These are phyloP conservation scores for Lycaena phlaeas DNA, from an alignment of 2,888 invertebrate species.

Conservation along the genomic window DNA sequence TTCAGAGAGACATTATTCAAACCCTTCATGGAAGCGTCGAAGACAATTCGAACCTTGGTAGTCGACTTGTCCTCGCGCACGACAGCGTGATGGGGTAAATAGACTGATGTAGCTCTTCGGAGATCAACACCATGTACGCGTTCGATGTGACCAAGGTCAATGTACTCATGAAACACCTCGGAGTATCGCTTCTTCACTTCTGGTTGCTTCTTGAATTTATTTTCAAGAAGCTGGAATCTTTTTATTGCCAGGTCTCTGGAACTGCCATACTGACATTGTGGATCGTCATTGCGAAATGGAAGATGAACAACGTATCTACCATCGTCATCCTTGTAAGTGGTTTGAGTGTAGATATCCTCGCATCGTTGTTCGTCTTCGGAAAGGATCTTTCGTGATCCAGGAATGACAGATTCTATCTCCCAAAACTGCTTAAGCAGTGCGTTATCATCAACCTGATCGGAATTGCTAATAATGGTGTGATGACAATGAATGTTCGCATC, in stretches of 20 bases:
- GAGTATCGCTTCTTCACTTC: background rate
- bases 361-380: constrained; percentile 13
- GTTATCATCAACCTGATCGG: background rate
- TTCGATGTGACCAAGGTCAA: constrained; percentile 8
- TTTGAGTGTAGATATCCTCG: constrained; percentile 10
- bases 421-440: constrained; percentile 2
- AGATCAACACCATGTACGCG: background rate
- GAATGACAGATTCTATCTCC: background rate
- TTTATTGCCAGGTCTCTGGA: constrained; percentile 2
- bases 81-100: constrained; percentile 27
- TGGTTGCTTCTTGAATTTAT: background rate
- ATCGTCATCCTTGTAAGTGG: constrained; percentile 11
- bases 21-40: constrained; percentile 16
- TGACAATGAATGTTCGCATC: background rate
- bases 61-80: constrained; percentile 21
- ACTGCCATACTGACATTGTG: constrained; percentile 5
- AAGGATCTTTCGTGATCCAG: background rate
- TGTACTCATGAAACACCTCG: constrained; percentile 6
- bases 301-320: constrained; percentile 17
- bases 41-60: constrained; percentile 24
- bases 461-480: background rate
- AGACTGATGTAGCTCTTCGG: constrained; percentile 11
- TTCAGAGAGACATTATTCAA: constrained; percentile 15
- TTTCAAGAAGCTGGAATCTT: constrained; percentile 5
- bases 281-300: constrained; percentile 14